A percentile compares a stretch with the other conserved stretches of the same genome.
These are phyloP conservation scores for Lycocorax pyrrhopterus DNA, from an alignment of 2,113 vertebrate genomes.

Conservation along the genomic window DNA sequence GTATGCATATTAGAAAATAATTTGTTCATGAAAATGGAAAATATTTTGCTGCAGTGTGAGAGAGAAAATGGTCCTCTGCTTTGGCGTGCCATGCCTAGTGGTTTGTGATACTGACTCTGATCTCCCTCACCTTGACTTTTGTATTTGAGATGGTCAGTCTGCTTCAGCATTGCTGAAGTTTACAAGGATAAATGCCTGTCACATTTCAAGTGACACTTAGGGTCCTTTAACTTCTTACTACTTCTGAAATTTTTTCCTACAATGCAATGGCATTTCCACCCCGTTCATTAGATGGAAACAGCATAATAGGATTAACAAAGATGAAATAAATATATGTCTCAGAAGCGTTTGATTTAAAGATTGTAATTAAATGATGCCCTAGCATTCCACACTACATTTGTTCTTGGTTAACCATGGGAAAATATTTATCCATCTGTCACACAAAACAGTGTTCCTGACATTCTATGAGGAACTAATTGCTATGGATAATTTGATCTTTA, in stretches of 20 bases:
- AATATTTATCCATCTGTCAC: neutral
- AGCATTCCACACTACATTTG: neutral
- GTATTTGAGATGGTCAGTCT: neutral
- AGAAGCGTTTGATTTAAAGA: neutral
- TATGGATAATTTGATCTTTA: slow-evolving; percentile 4
- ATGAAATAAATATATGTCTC: neutral
- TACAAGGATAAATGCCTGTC: neutral
- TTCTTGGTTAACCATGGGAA: neutral
- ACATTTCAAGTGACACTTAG: neutral
- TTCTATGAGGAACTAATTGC: neutral
- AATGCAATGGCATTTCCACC: neutral
- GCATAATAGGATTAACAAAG: neutral
- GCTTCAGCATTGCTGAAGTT: neutral
- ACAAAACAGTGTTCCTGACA: neutral
- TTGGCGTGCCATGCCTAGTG: neutral
- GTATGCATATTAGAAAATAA: neutral
- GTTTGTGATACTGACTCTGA: neutral
- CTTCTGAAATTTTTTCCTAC: neutral
- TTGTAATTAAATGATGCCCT: neutral
- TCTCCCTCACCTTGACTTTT: neutral
- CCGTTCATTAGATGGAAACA: neutral
- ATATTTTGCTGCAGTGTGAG: neutral
- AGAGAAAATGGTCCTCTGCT: neutral
- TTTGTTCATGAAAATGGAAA: neutral
- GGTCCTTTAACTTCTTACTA: neutral